Conservation (phyloP, 2,797 vertebrate genomes). For the Buphagus erythrorhynchus region DNA sequence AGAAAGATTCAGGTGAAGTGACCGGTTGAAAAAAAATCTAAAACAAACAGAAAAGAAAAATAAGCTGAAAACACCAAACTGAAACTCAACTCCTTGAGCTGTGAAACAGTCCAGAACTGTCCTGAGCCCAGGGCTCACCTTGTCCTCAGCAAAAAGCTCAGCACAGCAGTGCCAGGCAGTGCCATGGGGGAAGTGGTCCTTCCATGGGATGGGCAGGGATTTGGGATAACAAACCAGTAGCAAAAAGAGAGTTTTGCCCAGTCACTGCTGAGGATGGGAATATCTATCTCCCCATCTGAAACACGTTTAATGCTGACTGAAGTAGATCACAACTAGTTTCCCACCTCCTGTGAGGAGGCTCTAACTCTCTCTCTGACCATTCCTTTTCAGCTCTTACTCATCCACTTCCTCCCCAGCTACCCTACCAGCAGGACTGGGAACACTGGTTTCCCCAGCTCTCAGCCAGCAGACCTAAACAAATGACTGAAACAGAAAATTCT, state of each 20-base stretch:
- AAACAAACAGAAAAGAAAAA: neutral
- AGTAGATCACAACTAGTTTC: neutral
- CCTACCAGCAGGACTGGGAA: neutral
- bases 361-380: neutral
- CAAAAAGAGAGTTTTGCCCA: neutral
- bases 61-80: neutral
- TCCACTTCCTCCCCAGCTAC: neutral
- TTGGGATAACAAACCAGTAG: neutral
- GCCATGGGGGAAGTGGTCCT: neutral
- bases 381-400: neutral
- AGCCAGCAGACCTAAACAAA: neutral
- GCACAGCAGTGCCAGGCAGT: neutral
- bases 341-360: neutral
- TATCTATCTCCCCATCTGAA: neutral
- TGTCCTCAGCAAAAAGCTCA: neutral
- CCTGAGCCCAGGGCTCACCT: fast-evolving
- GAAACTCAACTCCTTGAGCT: neutral
- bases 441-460: neutral
- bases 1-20: neutral
- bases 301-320: neutral
- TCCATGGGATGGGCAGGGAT: neutral
- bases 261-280: neutral
- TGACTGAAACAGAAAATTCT: neutral
- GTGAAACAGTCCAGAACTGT: neutral
- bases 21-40: neutral